phyloP scores from a whole-genome alignment of 2,888 invertebrate genomes.

The Plebejus anna region DNA sequence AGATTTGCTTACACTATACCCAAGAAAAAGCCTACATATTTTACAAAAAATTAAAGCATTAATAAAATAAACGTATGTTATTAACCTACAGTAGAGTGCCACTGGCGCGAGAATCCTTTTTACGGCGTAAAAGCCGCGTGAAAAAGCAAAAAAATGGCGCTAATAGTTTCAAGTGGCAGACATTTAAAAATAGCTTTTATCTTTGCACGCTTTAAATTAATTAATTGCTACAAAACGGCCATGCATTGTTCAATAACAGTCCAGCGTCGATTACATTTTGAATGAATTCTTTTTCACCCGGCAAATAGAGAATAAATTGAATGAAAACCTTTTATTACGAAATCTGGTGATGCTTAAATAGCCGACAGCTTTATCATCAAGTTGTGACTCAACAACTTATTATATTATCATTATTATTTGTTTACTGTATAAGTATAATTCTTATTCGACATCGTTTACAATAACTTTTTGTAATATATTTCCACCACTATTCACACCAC shows the following conservation, averaged over 20 bases:
- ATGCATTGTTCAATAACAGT: conserved; percentile 23
- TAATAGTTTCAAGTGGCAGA: conserved; percentile 22
- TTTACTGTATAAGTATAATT: no score
- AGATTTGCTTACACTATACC: no score
- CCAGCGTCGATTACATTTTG: conserved; percentile 19
- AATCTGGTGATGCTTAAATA: not conserved
- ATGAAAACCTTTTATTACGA: not conserved
- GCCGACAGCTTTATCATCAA: not conserved
- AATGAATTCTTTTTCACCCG: conserved; percentile 16
- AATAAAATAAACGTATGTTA: conserved; percentile 5
- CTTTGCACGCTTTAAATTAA: conserved; percentile 14
- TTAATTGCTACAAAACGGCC: conserved; percentile 20
- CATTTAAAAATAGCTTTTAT: conserved; percentile 23
- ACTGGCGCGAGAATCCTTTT: not conserved
- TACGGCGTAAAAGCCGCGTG: not conserved
- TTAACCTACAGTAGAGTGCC: not conserved
- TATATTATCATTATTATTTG: no score
- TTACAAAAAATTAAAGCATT: not conserved
- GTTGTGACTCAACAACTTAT: no score
- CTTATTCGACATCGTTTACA: no score
- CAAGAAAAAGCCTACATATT: not conserved
- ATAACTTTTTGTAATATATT: no score
- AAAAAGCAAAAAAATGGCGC: conserved; percentile 19
- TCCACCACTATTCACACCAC: no score
- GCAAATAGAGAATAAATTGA: not conserved